Percentiles rank a stretch among this genome's conserved stretches.
These are phyloP conservation scores for Tortrix viridana DNA, from an alignment of 2,888 invertebrate genomes.

Conservation along the genomic window DNA sequence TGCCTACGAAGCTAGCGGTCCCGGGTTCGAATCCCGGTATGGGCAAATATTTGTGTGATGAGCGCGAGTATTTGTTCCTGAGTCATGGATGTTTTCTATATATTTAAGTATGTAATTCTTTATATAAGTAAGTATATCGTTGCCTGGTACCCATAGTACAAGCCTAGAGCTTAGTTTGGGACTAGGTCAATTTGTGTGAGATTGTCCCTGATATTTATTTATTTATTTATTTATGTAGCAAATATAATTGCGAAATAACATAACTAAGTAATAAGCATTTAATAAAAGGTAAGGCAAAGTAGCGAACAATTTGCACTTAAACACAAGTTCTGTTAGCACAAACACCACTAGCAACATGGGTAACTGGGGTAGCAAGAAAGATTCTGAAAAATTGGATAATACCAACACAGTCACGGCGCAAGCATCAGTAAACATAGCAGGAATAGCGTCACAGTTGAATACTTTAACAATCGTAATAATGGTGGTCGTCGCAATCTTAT, in stretches of 20 bases:
- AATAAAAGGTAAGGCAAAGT: neutral
- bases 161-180: too few relatives aligned
- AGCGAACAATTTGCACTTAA: neutral
- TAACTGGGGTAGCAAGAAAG: conserved; percentile 2
- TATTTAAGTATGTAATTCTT: too few relatives aligned
- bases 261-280: neutral
- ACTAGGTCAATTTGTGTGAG: too few relatives aligned
- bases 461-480: neutral
- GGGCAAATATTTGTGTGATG: too few relatives aligned
- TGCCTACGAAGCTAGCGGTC: too few relatives aligned
- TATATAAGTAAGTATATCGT: too few relatives aligned
- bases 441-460: neutral
- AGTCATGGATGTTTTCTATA: too few relatives aligned
- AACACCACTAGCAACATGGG: neutral
- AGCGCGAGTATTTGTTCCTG: too few relatives aligned
- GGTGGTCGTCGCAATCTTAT: neutral
- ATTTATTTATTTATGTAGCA: neutral
- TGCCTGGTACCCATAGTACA: too few relatives aligned
- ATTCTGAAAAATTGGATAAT: neutral
- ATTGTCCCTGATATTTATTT: too few relatives aligned
- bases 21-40: too few relatives aligned
- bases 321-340: neutral
- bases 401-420: neutral
- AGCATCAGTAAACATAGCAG: neutral
- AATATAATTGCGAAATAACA: neutral